phyloP scores from a whole-genome alignment of 1,140 invertebrate species.

The Lanistes nyassanus region DNA sequence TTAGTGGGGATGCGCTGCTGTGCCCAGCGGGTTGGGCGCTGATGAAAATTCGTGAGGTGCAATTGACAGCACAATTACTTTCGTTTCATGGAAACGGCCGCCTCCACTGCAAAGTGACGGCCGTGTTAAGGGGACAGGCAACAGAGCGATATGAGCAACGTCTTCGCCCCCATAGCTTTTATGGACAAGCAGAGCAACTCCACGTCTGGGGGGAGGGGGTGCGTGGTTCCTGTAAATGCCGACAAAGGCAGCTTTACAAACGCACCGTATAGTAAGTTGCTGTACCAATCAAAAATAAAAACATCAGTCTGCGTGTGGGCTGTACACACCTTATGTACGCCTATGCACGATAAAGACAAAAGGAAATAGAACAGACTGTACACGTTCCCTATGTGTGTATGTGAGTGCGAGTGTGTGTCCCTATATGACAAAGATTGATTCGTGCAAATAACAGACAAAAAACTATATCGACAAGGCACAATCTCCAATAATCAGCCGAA shows the following conservation, averaged over 20 bases:
- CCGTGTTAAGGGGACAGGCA: neutral
- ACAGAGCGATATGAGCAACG: neutral
- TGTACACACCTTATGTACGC: neutral
- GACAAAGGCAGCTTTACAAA: neutral
- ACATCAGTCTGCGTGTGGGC: neutral
- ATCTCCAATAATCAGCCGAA: too few relatives aligned
- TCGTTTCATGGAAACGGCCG: neutral
- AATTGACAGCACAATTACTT: neutral
- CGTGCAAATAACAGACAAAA: neutral
- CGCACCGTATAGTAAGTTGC: neutral
- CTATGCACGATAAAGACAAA: too few relatives aligned
- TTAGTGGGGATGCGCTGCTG: too few relatives aligned
- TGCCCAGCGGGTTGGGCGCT: neutral
- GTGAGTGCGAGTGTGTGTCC: slow-evolving; percentile 7
- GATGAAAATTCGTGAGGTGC: neutral
- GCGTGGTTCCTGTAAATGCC: neutral
- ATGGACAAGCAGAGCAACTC: neutral
- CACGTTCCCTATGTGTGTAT: neutral
- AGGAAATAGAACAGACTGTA: neutral
- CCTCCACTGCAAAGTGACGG: neutral
- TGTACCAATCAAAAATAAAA: neutral
- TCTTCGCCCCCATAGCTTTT: neutral
- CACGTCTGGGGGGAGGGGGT: neutral
- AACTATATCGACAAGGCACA: too few relatives aligned
- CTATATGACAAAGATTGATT: neutral